Conservation (phyloP, 2,888 invertebrate species). For the Microdon myrmicae region DNA sequence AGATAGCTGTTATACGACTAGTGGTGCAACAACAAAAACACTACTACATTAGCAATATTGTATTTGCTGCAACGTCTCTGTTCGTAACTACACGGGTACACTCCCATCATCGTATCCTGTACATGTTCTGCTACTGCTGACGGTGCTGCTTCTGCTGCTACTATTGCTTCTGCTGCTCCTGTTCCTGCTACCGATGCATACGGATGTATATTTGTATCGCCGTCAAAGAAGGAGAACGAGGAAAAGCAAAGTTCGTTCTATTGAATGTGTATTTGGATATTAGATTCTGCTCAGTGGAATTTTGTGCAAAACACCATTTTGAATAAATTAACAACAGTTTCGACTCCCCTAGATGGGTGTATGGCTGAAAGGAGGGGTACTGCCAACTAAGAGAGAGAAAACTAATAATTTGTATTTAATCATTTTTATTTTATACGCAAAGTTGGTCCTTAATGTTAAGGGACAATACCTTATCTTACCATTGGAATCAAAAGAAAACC, state of each 20-base stretch:
- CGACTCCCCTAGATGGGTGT: too few species aligned
- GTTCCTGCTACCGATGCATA: too few species aligned
- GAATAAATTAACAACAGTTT: constrained; percentile 52
- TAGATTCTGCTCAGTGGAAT: constrained; percentile 52
- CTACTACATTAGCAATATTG: constrained; percentile 2
- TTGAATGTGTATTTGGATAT: constrained; percentile 50
- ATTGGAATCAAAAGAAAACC: constrained; percentile 6
- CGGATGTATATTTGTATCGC: too few species aligned
- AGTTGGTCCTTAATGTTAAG: too few species aligned
- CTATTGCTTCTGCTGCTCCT: constrained; percentile 5
- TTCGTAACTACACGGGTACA: constrained; percentile 40
- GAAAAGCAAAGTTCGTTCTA: constrained; percentile 29
- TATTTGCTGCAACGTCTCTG: constrained; percentile 12
- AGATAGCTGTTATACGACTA: constrained; percentile 48
- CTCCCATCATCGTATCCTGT: constrained; percentile 40
- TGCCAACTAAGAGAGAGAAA: background rate
- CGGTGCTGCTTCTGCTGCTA: constrained; percentile 17
- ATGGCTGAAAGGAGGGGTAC: too few species aligned
- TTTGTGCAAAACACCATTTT: constrained; percentile 51
- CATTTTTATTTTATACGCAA: too few species aligned
- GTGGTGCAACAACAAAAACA: constrained; percentile 8
- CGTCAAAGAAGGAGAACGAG: constrained; percentile 31
- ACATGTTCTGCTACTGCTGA: constrained; percentile 22
- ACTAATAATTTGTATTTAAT: constrained; percentile 3
- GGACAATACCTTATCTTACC: constrained; percentile 8